Conservation (phyloP, 2,797 vertebrate species). For the Acrossocheilus wenchowensis region DNA sequence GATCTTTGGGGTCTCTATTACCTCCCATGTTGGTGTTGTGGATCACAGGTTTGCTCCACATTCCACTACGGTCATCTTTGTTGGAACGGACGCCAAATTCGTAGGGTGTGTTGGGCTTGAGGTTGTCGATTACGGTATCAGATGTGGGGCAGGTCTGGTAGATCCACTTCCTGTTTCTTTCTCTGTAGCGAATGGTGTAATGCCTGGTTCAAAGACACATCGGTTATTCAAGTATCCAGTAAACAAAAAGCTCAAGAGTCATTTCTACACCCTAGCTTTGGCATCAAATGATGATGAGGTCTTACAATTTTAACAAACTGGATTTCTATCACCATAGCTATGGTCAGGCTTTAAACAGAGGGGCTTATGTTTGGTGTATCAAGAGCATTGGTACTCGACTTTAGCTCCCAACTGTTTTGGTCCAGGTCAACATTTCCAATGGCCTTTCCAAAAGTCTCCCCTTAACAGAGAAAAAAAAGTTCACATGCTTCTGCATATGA, state of each 20-base stretch:
- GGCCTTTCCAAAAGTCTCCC: conserved; percentile 63
- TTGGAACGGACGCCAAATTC: conserved; percentile 90
- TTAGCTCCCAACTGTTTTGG: conserved; percentile 41
- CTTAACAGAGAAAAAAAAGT: conserved; percentile 45
- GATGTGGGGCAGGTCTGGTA: conserved; percentile 93
- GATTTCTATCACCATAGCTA: conserved; percentile 50
- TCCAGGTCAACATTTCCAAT: conserved; percentile 68
- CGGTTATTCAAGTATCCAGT: background rate
- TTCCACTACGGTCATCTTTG: conserved; percentile 81
- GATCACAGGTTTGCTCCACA: conserved; percentile 88
- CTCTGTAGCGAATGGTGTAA: conserved; percentile 93
- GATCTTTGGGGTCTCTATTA: conserved; percentile 67
- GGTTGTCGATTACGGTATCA: conserved; percentile 90
- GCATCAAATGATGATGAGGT: background rate
- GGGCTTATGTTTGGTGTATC: conserved; percentile 65
- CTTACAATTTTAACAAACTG: background rate
- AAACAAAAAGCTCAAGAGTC: background rate
- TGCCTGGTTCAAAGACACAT: conserved; percentile 73
- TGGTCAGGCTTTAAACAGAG: conserved; percentile 62
- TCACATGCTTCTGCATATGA: conserved; percentile 44
- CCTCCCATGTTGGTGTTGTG: conserved; percentile 85
- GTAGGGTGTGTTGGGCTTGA: conserved; percentile 91
- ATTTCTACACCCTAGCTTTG: background rate
- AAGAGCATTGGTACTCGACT: conserved; percentile 55
- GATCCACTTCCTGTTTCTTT: conserved; percentile 92